phyloP scores from a whole-genome alignment of 64 coral and sea anemone species.

The Actinia tenebrosa region DNA sequence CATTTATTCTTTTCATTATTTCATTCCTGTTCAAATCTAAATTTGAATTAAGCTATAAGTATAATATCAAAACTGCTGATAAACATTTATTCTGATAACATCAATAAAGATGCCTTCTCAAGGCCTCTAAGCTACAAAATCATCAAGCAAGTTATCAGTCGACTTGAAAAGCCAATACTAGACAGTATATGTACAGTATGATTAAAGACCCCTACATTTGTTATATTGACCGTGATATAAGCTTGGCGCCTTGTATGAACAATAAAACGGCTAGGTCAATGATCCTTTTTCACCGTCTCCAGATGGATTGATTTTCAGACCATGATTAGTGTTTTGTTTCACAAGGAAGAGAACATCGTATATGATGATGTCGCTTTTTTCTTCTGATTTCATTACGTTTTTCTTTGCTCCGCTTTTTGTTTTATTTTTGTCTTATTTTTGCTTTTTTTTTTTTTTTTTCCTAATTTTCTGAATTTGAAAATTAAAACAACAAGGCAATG shows the following conservation, averaged over 20 bases:
- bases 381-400: no score
- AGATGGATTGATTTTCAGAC: neutral
- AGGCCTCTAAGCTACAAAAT: neutral
- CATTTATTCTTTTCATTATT: neutral
- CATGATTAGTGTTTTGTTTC: neutral
- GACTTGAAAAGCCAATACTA: neutral
- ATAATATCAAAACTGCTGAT: neutral
- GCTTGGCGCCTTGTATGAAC: neutral
- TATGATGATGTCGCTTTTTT: no score
- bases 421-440: no score
- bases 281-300: neutral
- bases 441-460: no score
- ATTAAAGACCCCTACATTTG: neutral
- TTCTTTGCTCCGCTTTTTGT: no score
- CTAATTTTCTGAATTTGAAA: no score
- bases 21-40: no score
- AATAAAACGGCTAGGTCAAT: neutral
- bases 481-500: no score
- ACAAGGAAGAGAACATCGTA: neutral
- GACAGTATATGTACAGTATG: neutral
- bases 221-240: neutral
- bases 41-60: neutral
- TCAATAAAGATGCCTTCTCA: neutral
- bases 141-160: neutral
- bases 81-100: neutral